phyloP scores from a whole-genome alignment of 2,797 vertebrate genomes.

The Antrozous pallidus region DNA sequence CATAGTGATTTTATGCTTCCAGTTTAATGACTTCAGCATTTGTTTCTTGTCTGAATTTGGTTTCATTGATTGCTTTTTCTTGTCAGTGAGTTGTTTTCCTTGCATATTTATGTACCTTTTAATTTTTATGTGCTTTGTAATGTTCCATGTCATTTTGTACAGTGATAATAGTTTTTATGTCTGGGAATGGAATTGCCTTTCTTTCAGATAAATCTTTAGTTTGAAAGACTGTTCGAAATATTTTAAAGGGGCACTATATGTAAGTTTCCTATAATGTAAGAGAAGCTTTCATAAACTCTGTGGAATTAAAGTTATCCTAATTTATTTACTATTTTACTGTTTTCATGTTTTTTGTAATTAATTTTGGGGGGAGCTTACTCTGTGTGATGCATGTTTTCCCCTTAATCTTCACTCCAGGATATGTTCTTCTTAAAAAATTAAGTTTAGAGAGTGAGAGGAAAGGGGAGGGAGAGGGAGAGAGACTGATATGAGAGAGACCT shows the following conservation, averaged over 20 bases:
- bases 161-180: background rate
- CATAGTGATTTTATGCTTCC: background rate
- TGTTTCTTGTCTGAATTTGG: background rate
- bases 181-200: background rate
- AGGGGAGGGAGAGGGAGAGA: too few species aligned
- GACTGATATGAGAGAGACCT: background rate
- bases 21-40: background rate
- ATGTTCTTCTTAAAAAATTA: background rate
- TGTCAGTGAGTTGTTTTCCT: background rate
- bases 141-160: background rate
- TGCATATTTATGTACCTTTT: background rate
- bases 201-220: background rate
- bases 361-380: background rate
- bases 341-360: background rate
- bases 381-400: background rate
- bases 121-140: background rate
- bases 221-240: background rate
- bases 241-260: background rate
- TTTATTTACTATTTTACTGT: background rate
- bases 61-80: background rate
- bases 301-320: background rate
- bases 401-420: background rate
- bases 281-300: background rate
- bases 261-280: background rate
- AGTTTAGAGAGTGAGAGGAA: background rate